Percentiles rank a stretch among this genome's conserved stretches.
phyloP scores from a whole-genome alignment of 1,140 invertebrate species.

The Sesamia nonagrioides region DNA sequence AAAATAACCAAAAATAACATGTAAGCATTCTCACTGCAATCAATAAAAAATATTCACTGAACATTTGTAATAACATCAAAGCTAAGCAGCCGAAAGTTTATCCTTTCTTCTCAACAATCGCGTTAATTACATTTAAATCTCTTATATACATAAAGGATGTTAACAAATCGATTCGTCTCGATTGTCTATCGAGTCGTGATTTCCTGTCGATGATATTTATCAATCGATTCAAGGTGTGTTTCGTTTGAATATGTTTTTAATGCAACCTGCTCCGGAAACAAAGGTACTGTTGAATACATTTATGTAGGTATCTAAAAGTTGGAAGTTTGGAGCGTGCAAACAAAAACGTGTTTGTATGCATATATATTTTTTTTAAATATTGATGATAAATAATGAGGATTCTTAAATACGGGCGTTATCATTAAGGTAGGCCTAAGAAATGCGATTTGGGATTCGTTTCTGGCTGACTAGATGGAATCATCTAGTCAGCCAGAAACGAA shows the following conservation, averaged over 20 bases:
- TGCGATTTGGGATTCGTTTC: no score
- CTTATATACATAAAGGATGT: conserved; percentile 57
- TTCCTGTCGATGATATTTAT: conserved; percentile 54
- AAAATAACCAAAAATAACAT: not conserved
- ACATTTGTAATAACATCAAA: conserved; percentile 28
- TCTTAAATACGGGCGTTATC: no score
- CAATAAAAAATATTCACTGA: not conserved
- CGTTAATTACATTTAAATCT: conserved; percentile 47
- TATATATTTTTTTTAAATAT: no score
- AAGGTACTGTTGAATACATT: conserved; percentile 15
- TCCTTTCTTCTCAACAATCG: conserved; percentile 49
- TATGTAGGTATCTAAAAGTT: not conserved
- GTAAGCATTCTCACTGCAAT: not conserved
- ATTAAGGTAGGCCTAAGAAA: no score
- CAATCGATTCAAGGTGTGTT: conserved; percentile 50
- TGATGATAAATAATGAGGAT: no score
- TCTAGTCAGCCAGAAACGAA: no score
- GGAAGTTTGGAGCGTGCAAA: not conserved
- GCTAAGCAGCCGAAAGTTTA: conserved; percentile 41
- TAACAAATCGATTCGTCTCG: conserved; percentile 56
- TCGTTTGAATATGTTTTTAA: conserved; percentile 42
- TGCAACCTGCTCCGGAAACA: conserved; percentile 40
- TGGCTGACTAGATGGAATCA: no score
- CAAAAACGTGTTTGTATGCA: not conserved
- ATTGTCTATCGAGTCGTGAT: conserved; percentile 57